These are phyloP conservation scores for Montipora capricornis DNA, from an alignment of 64 coral and sea anemone genomes.

Conservation along the genomic window DNA sequence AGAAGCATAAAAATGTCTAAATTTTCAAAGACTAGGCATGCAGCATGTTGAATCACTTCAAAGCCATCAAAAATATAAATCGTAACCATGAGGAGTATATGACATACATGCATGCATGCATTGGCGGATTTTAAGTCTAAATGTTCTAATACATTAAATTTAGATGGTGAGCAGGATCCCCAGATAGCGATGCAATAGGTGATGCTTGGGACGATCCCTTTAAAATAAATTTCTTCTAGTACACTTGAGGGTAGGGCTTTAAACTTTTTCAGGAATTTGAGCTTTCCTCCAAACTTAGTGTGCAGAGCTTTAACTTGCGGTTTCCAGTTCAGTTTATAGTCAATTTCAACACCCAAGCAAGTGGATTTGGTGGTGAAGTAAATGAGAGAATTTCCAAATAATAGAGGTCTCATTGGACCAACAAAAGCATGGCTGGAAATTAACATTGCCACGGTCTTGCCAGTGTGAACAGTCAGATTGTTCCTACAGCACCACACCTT, in stretches of 20 bases:
- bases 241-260: background rate
- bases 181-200: background rate
- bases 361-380: background rate
- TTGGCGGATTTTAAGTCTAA: too few relatives aligned
- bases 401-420: background rate
- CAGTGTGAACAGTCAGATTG: background rate
- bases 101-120: too few relatives aligned
- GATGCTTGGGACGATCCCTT: background rate
- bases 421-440: background rate
- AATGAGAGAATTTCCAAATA: background rate
- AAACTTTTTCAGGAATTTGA: background rate
- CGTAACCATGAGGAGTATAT: too few relatives aligned
- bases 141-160: too few relatives aligned
- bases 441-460: background rate
- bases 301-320: background rate
- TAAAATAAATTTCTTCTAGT: background rate
- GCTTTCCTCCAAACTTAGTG: background rate
- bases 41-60: too few relatives aligned
- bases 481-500: background rate
- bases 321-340: conserved; percentile 19
- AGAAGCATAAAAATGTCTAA: too few relatives aligned
- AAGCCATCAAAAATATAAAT: too few relatives aligned
- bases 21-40: too few relatives aligned
- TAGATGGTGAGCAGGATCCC: background rate
- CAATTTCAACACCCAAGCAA: conserved; percentile 1